These are phyloP conservation scores for Thymallus thymallus DNA, from an alignment of 2,113 vertebrate genomes.

Conservation along the genomic window DNA sequence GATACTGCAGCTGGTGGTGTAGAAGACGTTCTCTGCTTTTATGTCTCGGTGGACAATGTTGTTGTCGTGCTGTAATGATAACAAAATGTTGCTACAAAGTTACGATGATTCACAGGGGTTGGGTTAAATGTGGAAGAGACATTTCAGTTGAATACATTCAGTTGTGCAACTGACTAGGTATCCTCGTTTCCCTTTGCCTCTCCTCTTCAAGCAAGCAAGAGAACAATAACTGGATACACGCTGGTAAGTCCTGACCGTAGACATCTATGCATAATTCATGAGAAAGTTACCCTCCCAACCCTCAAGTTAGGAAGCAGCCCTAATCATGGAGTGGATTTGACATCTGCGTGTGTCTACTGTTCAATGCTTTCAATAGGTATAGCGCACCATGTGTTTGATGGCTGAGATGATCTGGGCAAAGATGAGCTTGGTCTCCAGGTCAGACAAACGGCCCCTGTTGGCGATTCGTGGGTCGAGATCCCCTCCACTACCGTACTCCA, in stretches of 20 bases:
- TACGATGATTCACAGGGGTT: too few species aligned
- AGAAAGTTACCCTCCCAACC: neutral
- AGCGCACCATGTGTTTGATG: constrained; percentile 75
- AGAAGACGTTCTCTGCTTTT: constrained; percentile 78
- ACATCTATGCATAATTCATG: neutral
- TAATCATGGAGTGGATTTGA: neutral
- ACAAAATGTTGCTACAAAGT: neutral
- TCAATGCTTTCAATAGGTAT: neutral
- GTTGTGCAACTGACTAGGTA: too few species aligned
- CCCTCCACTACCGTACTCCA: constrained; percentile 78
- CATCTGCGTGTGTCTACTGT: neutral
- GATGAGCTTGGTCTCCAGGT: constrained; percentile 70
- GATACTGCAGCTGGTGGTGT: constrained; percentile 73
- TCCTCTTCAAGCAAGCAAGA: too few species aligned
- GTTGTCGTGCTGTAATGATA: constrained; percentile 67
- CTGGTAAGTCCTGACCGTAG: neutral
- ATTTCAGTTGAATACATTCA: too few species aligned
- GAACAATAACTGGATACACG: too few species aligned
- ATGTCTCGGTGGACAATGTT: constrained; percentile 79
- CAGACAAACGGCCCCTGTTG: constrained; percentile 68
- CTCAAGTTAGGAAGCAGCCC: neutral
- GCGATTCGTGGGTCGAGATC: constrained; percentile 74
- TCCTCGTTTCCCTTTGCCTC: too few species aligned
- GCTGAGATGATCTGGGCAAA: constrained; percentile 76
- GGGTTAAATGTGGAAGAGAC: too few species aligned